These are phyloP conservation scores for Cyprinus carpio DNA, from an alignment of 2,113 vertebrate species.

Conservation along the genomic window DNA sequence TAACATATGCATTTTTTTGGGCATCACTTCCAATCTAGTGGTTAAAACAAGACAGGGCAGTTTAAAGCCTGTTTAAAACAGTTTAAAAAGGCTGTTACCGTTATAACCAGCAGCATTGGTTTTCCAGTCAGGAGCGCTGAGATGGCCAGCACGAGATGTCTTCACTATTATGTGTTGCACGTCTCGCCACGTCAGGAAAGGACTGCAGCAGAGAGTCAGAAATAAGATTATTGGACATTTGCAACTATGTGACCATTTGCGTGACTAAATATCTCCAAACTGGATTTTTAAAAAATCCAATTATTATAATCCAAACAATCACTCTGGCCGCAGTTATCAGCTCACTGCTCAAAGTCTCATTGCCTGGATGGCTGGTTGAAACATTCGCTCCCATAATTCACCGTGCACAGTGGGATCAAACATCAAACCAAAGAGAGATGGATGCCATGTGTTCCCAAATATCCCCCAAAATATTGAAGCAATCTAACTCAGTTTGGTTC, in stretches of 20 bases:
- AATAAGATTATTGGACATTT: background rate
- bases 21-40: background rate
- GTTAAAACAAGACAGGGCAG: constrained; percentile 5
- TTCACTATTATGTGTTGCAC: constrained; percentile 99
- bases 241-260: background rate
- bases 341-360: background rate
- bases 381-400: background rate
- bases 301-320: background rate
- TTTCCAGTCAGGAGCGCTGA: constrained; percentile 98
- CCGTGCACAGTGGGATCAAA: background rate
- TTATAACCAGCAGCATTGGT: constrained; percentile 98
- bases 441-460: constrained; percentile 20
- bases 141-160: constrained; percentile 94
- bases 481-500: background rate
- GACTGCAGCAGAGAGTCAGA: constrained; percentile 69
- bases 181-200: constrained; percentile 94
- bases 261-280: constrained; percentile 1
- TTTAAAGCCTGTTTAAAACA: background rate
- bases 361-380: background rate
- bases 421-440: constrained; percentile 19
- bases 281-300: background rate
- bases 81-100: constrained; percentile 73
- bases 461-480: background rate
- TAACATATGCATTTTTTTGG: background rate
- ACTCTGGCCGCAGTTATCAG: background rate